Evolutionary conservation across 2,113 vertebrate species (phyloP), one percentile per base, ranked within the genome.

Genomic region (Glaucidium brasilianum): DNA sequence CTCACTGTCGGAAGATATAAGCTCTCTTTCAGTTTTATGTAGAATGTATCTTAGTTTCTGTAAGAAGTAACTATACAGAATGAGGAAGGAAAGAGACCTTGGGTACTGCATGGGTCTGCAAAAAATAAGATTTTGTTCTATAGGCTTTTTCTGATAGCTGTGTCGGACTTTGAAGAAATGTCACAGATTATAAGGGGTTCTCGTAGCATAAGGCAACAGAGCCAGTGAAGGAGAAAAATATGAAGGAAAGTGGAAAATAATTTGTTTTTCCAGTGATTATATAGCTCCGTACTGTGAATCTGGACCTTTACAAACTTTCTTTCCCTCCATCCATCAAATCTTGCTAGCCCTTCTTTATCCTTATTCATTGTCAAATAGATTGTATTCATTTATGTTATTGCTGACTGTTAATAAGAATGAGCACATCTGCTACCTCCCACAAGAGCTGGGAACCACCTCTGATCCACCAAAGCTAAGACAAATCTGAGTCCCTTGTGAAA

Each of bases 1-100:
- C 43, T 78, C 0, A 0, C 45, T 37, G 43, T 60, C 53, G 52
- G 73, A 72, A 43, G 35, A 32, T 39, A n/a, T 16, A 32, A 0
- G 0, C 3, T 60, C 4, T 43, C 29, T 16, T 59, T 30, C 20
- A 39, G 37, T 41, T 47, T 66, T 37, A 41, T 21, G 21, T 32
- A n/a, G 50, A 49, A 64, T 52, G 20, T 6, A 10, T 30, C 39
- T 69, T 35, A 32, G 37, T 32, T 73, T 74, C 43, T 32, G 13
- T 69, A 79, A 53, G 34, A 26, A 27, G 30, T 32, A 15, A 25
- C 15, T 69, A 4, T 35, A 12, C 13, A 12, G 29, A 79, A 69
- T 34, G 7, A 56, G 34, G 37, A 63, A 23, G 26, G 39, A 69
- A 59, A 75, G 32, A 50, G 15, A 5, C 41, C 15, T 45, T 58